These are phyloP conservation scores for Epsilonema sp. DNA, from an alignment of 2,888 invertebrate genomes.

Conservation along the genomic window DNA sequence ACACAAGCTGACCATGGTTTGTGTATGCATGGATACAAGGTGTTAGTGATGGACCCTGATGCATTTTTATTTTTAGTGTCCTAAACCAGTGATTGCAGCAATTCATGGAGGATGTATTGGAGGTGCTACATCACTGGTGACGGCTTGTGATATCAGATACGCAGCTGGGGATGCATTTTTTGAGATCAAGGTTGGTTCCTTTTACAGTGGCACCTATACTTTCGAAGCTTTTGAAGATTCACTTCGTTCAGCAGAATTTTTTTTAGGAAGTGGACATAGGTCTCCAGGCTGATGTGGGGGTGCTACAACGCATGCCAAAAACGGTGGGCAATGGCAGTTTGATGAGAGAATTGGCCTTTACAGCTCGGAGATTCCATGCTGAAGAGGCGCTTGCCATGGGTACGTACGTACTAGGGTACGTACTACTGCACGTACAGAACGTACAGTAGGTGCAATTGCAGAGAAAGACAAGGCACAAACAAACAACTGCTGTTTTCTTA, in stretches of 20 bases:
- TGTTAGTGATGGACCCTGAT: too few species aligned
- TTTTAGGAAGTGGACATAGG: slow-evolving; percentile 47
- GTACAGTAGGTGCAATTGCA: too few species aligned
- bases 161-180: slow-evolving; percentile 75
- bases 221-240: background rate
- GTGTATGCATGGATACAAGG: too few species aligned
- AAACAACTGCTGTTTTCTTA: too few species aligned
- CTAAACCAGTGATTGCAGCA: slow-evolving; percentile 71
- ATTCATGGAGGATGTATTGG: slow-evolving; percentile 75
- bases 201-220: background rate
- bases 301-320: slow-evolving; percentile 74
- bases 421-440: too few species aligned
- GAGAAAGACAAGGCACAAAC: too few species aligned
- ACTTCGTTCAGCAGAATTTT: too few species aligned
- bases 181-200: slow-evolving; percentile 49
- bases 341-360: slow-evolving; percentile 64
- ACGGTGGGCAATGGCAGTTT: slow-evolving; percentile 66
- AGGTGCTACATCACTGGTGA: slow-evolving; percentile 66
- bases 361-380: slow-evolving; percentile 57
- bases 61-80: slow-evolving; percentile 41
- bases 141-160: slow-evolving; percentile 74
- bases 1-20: too few species aligned
- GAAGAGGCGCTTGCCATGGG: slow-evolving; percentile 45
- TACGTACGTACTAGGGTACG: too few species aligned
- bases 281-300: slow-evolving; percentile 84